These are phyloP conservation scores for Noctua pronuba DNA, from an alignment of 2,888 invertebrate species.

Conservation along the genomic window DNA sequence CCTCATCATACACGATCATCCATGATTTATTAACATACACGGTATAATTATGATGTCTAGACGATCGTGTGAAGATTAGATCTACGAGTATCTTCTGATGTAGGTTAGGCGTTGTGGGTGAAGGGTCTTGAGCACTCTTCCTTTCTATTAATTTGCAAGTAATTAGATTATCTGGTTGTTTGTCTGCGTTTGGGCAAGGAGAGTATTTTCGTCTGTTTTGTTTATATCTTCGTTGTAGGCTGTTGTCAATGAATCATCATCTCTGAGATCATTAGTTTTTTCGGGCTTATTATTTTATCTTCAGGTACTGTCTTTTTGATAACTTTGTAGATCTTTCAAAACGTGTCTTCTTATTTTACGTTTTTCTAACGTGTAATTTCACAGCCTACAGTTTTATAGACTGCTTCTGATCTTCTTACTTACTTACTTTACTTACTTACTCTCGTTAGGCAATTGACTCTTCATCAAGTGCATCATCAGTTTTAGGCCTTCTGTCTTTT, in stretches of 20 bases:
- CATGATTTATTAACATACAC: slow-evolving; percentile 39
- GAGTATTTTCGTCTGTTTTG: background rate
- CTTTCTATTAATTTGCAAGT: slow-evolving; percentile 29
- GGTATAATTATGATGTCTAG: slow-evolving; percentile 39
- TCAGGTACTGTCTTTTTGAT: background rate
- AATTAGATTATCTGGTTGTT: background rate
- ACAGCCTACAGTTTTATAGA: background rate
- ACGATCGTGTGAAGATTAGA: slow-evolving; percentile 40
- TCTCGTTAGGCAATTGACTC: background rate
- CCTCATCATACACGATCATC: slow-evolving; percentile 33
- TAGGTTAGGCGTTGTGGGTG: slow-evolving; percentile 27
- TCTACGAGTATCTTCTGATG: slow-evolving; percentile 13
- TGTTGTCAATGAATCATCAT: background rate
- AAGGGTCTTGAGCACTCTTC: slow-evolving; percentile 35
- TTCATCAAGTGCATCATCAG: background rate
- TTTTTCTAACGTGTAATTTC: background rate
- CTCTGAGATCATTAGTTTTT: too few species aligned
- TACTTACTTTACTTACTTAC: too few species aligned
- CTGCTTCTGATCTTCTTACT: too few species aligned
- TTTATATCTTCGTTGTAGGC: background rate
- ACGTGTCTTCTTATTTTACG: background rate
- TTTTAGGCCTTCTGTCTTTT: background rate
- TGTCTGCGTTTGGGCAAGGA: background rate
- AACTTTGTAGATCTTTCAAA: background rate
- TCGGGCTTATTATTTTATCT: background rate